Evolutionary conservation across 2,888 invertebrate genomes (phyloP).

Genomic region (Pomacea canaliculata): DNA sequence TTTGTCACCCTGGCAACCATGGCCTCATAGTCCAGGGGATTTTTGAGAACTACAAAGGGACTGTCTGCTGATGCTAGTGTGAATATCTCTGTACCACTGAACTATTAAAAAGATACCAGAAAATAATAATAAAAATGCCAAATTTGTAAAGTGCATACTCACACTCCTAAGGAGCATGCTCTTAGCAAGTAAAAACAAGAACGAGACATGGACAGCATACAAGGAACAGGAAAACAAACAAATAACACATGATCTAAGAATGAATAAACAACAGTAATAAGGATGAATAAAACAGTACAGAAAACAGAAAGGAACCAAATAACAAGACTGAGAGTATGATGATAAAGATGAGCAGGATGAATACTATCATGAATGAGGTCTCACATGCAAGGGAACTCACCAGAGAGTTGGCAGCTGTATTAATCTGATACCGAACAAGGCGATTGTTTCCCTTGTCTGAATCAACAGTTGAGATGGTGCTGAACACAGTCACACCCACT

Average conservation of each 20-base stretch:
- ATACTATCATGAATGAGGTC: not conserved
- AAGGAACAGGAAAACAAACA: too few relatives aligned
- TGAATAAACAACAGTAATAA: too few relatives aligned
- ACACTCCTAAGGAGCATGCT: too few relatives aligned
- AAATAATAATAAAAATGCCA: not conserved
- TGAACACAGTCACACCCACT: constrained; percentile 38
- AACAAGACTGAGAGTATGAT: too few relatives aligned
- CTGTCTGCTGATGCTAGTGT: constrained; percentile 5
- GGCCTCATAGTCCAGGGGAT: constrained; percentile 46
- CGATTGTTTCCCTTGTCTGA: constrained; percentile 43
- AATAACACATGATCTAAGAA: too few relatives aligned
- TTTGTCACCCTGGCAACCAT: constrained; percentile 8
- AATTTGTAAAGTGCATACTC: too few relatives aligned
- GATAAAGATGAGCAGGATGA: too few relatives aligned
- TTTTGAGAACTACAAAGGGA: constrained; percentile 35
- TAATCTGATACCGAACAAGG: constrained; percentile 32
- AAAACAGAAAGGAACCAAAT: too few relatives aligned
- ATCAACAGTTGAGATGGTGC: constrained; percentile 38
- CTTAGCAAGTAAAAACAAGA: too few relatives aligned
- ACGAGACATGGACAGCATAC: too few relatives aligned
- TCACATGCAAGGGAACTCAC: constrained; percentile 8
- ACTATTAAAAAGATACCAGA: constrained; percentile 9
- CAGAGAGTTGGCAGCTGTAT: constrained; percentile 28
- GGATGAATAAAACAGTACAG: too few relatives aligned
- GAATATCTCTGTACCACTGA: constrained; percentile 8